phyloP scores from a whole-genome alignment of 2,888 invertebrate genomes.

The Aproaerema taeniolella region DNA sequence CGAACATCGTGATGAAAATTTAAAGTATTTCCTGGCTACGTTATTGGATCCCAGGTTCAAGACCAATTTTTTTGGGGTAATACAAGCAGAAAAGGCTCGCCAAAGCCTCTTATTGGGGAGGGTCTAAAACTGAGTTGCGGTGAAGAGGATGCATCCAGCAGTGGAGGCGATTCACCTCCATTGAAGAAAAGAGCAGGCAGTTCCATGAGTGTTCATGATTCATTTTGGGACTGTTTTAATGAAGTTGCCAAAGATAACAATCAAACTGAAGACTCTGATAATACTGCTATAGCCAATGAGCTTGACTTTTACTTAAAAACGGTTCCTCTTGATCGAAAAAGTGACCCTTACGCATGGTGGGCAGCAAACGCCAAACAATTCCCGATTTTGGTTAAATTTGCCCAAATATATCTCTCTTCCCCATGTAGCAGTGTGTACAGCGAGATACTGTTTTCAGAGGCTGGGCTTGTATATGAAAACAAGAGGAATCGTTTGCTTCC shows the following conservation, averaged over 20 bases:
- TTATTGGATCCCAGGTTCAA: conserved; percentile 21
- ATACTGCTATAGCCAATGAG: background rate
- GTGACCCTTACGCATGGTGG: conserved; percentile 25
- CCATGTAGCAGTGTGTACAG: conserved; percentile 21
- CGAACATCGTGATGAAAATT: conserved; percentile 19
- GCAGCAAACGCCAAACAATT: conserved; percentile 21
- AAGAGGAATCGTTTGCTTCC: conserved; percentile 19
- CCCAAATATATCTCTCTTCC: conserved; percentile 26
- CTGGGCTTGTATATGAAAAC: conserved; percentile 20
- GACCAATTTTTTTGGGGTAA: conserved; percentile 14
- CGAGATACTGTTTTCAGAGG: conserved; percentile 22
- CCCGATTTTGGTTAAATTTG: conserved; percentile 19
- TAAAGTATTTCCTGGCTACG: conserved; percentile 20
- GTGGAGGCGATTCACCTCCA: background rate
- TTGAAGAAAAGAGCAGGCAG: background rate
- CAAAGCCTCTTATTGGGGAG: conserved; percentile 17
- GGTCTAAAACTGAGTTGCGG: conserved; percentile 16
- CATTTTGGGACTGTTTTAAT: background rate
- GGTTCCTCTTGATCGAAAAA: background rate
- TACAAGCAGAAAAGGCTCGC: conserved; percentile 16
- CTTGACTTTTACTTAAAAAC: background rate
- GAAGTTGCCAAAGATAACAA: background rate
- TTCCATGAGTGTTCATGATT: background rate
- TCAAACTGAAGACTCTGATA: background rate
- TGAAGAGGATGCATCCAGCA: conserved; percentile 1